Evolutionary conservation across 2,113 vertebrate genomes (phyloP).

Genomic region (Phyllostomus hastatus): DNA sequence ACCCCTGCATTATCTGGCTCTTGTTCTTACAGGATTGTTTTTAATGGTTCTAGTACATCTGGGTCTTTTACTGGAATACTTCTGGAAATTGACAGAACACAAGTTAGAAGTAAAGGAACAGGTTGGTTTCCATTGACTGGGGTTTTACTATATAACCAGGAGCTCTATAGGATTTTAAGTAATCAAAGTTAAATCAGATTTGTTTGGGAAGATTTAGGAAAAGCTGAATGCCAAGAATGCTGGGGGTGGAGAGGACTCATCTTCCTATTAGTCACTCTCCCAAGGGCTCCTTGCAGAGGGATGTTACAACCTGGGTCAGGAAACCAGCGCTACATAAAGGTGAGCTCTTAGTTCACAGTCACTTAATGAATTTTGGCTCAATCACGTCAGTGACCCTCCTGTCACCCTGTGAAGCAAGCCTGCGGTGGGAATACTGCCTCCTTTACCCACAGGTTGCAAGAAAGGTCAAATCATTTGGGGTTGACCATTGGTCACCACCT

Average conservation of each 20-base stretch:
- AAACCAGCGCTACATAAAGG: not conserved
- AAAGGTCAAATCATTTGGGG: not conserved
- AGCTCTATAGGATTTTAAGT: not conserved
- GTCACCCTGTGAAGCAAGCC: not conserved
- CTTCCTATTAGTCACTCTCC: not conserved
- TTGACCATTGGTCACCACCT: not conserved
- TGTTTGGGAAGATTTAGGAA: constrained; percentile 7
- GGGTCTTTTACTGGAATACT: not conserved
- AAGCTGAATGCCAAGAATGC: not conserved
- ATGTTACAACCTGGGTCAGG: not conserved
- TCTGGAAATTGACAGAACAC: not conserved
- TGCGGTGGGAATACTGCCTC: not conserved
- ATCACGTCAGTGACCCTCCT: not conserved
- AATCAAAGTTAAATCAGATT: constrained; percentile 21
- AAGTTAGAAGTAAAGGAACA: not conserved
- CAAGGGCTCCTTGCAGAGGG: not conserved
- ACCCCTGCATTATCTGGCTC: not conserved
- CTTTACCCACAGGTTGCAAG: not conserved
- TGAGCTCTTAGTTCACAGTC: not conserved
- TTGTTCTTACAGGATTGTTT: not conserved
- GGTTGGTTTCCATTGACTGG: constrained; percentile 6
- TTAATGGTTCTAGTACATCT: not conserved
- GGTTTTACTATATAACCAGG: constrained; percentile 25
- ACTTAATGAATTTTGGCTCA: not conserved
- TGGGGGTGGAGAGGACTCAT: not conserved